These are phyloP conservation scores for Picus viridis DNA, from an alignment of 2,797 vertebrate species.

Conservation along the genomic window DNA sequence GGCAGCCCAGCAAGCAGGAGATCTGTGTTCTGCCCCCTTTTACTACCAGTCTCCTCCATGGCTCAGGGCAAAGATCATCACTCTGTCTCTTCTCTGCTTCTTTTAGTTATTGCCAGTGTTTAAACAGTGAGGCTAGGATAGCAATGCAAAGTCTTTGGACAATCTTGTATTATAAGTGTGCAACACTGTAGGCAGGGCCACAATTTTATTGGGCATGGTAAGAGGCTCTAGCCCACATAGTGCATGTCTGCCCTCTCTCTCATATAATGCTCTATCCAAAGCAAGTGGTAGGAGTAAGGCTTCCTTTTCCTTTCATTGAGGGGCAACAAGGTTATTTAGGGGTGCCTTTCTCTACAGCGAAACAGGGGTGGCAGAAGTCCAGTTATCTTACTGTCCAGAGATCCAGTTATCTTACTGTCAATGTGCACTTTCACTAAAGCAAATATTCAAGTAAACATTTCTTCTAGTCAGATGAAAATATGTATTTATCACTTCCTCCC, in stretches of 20 bases:
- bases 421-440: background rate
- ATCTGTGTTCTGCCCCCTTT: background rate
- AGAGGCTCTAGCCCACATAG: background rate
- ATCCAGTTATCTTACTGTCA: background rate
- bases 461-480: background rate
- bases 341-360: background rate
- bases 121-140: background rate
- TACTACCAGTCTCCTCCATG: rapidly evolving
- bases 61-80: background rate
- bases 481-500: background rate
- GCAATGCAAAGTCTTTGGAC: background rate
- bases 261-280: background rate
- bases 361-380: background rate
- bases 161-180: background rate
- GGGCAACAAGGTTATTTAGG: background rate
- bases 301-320: background rate
- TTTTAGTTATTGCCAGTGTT: background rate
- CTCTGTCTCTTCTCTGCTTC: background rate
- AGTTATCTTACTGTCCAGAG: background rate
- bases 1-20: background rate
- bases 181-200: background rate
- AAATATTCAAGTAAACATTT: background rate
- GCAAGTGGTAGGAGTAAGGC: background rate
- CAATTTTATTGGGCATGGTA: background rate
- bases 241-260: rapidly evolving